Conservation (phyloP, 2,113 vertebrate species). For the Drymodes brunneopygia region DNA sequence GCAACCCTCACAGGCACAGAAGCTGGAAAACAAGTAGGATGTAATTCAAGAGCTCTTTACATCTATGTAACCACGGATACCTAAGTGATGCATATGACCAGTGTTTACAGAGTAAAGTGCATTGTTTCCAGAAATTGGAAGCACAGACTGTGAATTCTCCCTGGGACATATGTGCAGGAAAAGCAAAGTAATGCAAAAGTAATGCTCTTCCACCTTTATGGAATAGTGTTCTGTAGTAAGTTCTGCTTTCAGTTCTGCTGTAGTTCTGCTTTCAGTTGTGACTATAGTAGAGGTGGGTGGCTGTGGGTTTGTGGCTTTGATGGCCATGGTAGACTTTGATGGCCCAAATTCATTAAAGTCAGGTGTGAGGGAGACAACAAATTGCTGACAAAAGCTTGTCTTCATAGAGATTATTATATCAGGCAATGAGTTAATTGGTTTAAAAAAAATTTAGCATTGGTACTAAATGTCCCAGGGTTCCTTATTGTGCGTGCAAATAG, state of each 20-base stretch:
- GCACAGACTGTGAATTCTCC: neutral
- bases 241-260: neutral
- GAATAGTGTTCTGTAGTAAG: neutral
- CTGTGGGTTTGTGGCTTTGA: neutral
- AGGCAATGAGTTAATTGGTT: neutral
- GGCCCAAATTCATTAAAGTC: neutral
- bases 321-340: neutral
- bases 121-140: constrained; percentile 3
- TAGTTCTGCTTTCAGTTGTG: neutral
- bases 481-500: neutral
- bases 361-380: neutral
- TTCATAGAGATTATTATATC: neutral
- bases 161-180: neutral
- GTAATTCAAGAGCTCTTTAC: neutral
- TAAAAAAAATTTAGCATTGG: neutral
- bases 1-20: neutral
- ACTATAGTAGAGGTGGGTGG: neutral
- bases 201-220: neutral
- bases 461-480: neutral
- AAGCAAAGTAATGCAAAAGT: neutral
- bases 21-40: neutral
- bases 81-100: neutral
- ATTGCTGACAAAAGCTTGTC: neutral
- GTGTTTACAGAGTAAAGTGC: neutral
- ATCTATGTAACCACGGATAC: neutral